phyloP scores from a whole-genome alignment of 2,888 invertebrate species.

The Cheilosia vulpina region DNA sequence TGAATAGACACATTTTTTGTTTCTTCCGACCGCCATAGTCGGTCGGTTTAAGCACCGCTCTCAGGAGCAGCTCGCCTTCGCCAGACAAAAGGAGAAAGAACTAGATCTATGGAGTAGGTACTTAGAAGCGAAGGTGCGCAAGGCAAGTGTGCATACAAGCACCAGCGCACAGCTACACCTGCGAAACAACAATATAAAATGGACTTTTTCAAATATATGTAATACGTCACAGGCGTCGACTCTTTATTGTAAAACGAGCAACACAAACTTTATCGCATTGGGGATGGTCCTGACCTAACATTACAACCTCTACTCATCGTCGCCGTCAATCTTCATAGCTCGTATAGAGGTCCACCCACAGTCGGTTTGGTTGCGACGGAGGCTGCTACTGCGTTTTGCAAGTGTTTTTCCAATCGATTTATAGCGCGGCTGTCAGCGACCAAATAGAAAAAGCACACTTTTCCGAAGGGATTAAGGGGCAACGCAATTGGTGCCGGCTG shows the following conservation, averaged over 20 bases:
- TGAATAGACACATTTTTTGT: slow-evolving; percentile 24
- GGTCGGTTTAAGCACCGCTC: slow-evolving; percentile 11
- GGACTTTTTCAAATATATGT: slow-evolving; percentile 22
- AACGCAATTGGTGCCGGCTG: slow-evolving; percentile 21
- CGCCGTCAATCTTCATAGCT: not conserved
- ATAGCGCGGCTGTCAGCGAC: slow-evolving; percentile 12
- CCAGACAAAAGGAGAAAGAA: slow-evolving; percentile 11
- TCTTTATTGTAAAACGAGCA: slow-evolving; percentile 31
- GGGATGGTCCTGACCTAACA: slow-evolving; percentile 68
- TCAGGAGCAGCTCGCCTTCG: slow-evolving; percentile 7
- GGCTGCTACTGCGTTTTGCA: slow-evolving; percentile 43
- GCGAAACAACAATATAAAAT: slow-evolving; percentile 33
- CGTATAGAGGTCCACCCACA: slow-evolving; percentile 9
- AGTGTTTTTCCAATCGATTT: slow-evolving; percentile 28
- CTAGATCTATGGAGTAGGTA: slow-evolving; percentile 19
- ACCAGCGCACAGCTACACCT: slow-evolving; percentile 2
- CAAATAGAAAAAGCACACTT: slow-evolving; percentile 21
- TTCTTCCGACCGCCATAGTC: slow-evolving; percentile 9
- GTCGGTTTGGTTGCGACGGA: not conserved
- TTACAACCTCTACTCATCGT: slow-evolving; percentile 21
- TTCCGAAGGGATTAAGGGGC: slow-evolving; percentile 21
- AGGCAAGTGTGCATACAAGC: slow-evolving; percentile 21
- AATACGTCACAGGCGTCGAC: slow-evolving; percentile 57
- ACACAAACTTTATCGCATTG: slow-evolving; percentile 66
- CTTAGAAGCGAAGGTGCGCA: slow-evolving; percentile 40